A percentile compares a stretch with the other conserved stretches of the same genome.
Evolutionary conservation across 2,113 vertebrate species (phyloP).

Genomic region (Tyto alba): DNA sequence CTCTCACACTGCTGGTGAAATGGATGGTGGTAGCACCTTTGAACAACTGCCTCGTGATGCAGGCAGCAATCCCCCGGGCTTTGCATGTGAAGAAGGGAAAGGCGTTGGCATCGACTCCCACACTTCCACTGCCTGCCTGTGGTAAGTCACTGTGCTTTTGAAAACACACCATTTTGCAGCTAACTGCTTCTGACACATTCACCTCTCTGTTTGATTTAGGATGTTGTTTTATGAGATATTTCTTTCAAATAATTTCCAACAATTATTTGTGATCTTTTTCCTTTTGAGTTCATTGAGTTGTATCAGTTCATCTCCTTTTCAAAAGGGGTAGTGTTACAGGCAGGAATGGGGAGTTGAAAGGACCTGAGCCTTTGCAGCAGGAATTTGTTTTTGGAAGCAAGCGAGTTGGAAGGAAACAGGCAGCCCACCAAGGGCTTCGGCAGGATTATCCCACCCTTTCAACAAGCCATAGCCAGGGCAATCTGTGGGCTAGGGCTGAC

Average conservation of each 20-base stretch:
- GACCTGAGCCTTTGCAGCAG: conserved; percentile 27
- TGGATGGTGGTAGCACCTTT: neutral
- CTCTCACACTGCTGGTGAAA: neutral
- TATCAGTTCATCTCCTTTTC: neutral
- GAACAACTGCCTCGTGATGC: fast-evolving
- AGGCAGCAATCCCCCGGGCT: neutral
- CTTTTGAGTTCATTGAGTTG: neutral
- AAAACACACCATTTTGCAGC: neutral
- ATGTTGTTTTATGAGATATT: neutral
- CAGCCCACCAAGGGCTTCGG: conserved; percentile 31
- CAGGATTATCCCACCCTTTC: conserved; percentile 28
- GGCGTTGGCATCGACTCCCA: neutral
- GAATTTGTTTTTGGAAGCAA: conserved; percentile 61
- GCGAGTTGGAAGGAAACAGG: neutral
- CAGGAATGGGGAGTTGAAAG: conserved; percentile 28
- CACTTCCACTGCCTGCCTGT: neutral
- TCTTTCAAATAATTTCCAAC: neutral
- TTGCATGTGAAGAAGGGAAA: neutral
- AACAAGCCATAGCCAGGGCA: neutral
- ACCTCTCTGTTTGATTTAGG: neutral
- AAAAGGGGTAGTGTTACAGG: neutral
- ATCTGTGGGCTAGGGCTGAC: neutral
- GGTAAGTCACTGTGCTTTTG: neutral
- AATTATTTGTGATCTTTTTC: conserved; percentile 10
- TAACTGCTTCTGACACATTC: neutral